Evolutionary conservation across 1,140 invertebrate species (phyloP), one percentile per base, ranked within the genome.

Genomic region (Coenobita brevimanus): DNA sequence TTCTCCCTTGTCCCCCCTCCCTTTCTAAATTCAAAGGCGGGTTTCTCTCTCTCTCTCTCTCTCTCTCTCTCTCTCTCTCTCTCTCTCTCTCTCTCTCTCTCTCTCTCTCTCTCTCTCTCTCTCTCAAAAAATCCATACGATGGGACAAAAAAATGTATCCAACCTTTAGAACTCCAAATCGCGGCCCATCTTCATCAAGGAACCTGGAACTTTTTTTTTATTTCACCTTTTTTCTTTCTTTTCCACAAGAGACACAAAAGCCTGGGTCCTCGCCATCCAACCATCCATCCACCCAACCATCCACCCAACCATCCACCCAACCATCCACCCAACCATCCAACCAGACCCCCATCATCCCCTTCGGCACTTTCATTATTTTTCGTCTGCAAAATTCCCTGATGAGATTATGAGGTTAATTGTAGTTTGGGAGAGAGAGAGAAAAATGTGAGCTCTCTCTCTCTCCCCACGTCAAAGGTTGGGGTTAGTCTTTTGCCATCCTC

Each of bases 321-420:
- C 46, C 46, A 17, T 50, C 46, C 46, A 50, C 17, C 6, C 46
- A 6, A 6, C 46, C 46, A 17, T 50, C 46, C 46, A n/a, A n/a
- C n/a, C 46, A 6, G 6, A 6, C 46, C 84, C 84, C 50, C 71
- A 54, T 71, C 64, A 62, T 76, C n/a, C 67, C 78, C 84, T 50
- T 43, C 62, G 84, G 76, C 84, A 81, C 84, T 79, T 87, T 60
- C 84, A 87, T 87, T 87, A 87, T 87, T 87, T 87, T 87, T 87
- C 84, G 67, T 36, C 62, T 33, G 84, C 62, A 87, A 87, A 87
- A 87, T 87, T 87, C 84, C 84, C 67, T 87, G 84, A 87, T 87
- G 84, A 87, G 84, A 87, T 87, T 87, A 87, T 87, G 78, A 81
- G 84, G 84, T 87, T 87, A 87, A 87, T 87, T 87, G 84, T 87